Conservation (phyloP, 2,797 vertebrate species). For the Euphonia xanthogaster region DNA sequence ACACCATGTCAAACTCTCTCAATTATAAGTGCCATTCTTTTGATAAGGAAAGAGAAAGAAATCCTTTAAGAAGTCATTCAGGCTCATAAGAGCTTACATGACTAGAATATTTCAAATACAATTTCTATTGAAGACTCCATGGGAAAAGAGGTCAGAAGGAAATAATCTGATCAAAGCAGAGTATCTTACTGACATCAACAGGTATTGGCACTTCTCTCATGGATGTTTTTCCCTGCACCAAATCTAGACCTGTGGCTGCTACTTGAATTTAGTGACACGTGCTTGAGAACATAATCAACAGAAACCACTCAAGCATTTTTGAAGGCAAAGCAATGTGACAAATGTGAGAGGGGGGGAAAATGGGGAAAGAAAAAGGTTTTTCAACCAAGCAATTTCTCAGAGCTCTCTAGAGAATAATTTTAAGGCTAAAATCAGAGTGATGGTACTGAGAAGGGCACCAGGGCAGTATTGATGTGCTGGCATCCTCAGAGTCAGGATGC, state of each 20-base stretch:
- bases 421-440: background rate
- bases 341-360: rapidly evolving
- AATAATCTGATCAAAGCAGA: background rate
- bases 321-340: background rate
- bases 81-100: background rate
- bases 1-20: background rate
- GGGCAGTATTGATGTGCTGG: background rate
- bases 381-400: background rate
- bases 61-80: background rate
- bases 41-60: background rate
- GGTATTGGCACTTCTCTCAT: background rate
- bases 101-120: background rate
- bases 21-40: background rate
- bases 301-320: background rate
- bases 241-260: background rate
- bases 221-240: background rate
- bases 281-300: background rate
- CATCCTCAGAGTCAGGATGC: background rate
- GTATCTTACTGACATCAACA: background rate
- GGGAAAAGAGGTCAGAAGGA: background rate
- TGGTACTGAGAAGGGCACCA: background rate
- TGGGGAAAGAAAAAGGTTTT: rapidly evolving
- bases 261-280: background rate
- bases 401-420: background rate
- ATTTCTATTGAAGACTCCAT: background rate